Base-by-base conservation (phyloP, 2,797 vertebrate genomes). In the Dendrocincla fuliginosa region DNA sequence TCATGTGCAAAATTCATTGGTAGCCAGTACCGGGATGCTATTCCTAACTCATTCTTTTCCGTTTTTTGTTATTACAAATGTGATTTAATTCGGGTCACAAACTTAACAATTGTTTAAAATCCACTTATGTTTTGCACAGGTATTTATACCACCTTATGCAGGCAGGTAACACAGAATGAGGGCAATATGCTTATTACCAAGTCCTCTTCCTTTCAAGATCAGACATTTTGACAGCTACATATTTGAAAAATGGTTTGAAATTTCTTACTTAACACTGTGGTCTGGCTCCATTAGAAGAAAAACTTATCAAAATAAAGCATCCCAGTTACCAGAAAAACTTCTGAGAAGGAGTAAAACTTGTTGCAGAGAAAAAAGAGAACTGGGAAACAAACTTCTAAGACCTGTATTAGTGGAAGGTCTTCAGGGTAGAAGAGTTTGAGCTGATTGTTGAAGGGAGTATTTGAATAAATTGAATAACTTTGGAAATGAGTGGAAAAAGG, bases 1-100 rank as follows among this genome's bases (percentile, higher is more conserved):
- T 39, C n/a, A 42, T 71, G 39, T 82, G n/a, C 59, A 85, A 90
- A 90, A 71, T 76, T 89, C 39, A 27, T 46, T 81, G 49, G 32
- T 91, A 41, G 17, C 33, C 39, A 74, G 39, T 44, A 84, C 23
- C 41, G 24, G 25, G 25, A 80, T 67, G 44, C 1, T 5, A 28
- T 70, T 83, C 56, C 16, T 32, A 67, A 70, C 33, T 80, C 39
- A n/a, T 2, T 70, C 80, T 52, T 80, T 93, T 16, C 47, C 88
- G 15, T 3, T 67, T 9, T n/a, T 35, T 47, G 20, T 32, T 70
- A 70, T 59, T 74, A 63, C 7, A 61, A 63, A 60, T 11, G 13
- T 50, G 7, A 46, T 68, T 84, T 57, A 49, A 61, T 73, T 82
- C 37, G 65, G 14, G 7, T 50, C 2, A 5, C 18, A 84, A 56